These are phyloP conservation scores for Neodiprion fabricii DNA, from an alignment of 1,140 invertebrate species.

Conservation along the genomic window DNA sequence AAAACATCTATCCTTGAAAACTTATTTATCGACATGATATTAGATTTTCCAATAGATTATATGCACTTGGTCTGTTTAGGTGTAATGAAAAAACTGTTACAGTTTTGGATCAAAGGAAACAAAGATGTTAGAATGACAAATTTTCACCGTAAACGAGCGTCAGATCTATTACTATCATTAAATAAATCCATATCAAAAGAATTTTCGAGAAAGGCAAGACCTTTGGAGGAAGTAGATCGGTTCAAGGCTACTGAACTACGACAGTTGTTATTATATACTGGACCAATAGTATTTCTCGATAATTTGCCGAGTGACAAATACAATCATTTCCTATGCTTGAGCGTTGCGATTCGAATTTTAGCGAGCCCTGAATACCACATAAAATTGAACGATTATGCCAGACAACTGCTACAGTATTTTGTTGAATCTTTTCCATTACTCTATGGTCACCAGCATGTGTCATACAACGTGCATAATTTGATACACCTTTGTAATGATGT, in stretches of 20 bases:
- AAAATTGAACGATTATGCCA: constrained; percentile 20
- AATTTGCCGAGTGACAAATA: constrained; percentile 9
- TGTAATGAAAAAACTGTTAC: constrained; percentile 34
- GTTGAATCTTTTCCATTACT: constrained; percentile 18
- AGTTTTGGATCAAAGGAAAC: constrained; percentile 27
- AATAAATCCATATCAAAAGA: constrained; percentile 27
- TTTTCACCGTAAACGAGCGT: too few species aligned
- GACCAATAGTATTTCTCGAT: constrained; percentile 32
- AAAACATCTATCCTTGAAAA: constrained; percentile 23
- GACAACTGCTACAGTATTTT: constrained; percentile 20
- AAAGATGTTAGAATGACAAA: constrained; percentile 16
- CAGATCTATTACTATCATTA: too few species aligned
- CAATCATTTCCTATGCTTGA: constrained; percentile 18
- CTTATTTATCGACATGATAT: constrained; percentile 32
- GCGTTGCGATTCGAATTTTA: constrained; percentile 23
- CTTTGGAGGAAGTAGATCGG: constrained; percentile 26
- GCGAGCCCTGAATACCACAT: constrained; percentile 29
- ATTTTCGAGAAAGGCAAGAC: constrained; percentile 37
- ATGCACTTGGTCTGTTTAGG: constrained; percentile 41
- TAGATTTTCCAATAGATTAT: constrained; percentile 36
- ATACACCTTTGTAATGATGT: constrained; percentile 19
- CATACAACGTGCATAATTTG: constrained; percentile 27
- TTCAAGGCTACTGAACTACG: constrained; percentile 45
- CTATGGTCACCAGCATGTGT: constrained; percentile 21
- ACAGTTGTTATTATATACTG: constrained; percentile 39